Conservation (phyloP, 1,140 invertebrate genomes). For the Caenorhabditis elegans region WBcel235 BX284605.5:3922501-3923000, state of each 20-base stretch:
- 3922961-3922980: too few relatives aligned
- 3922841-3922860: too few relatives aligned
- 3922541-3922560: not conserved
- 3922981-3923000: too few relatives aligned
- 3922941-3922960: too few relatives aligned
- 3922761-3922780: not conserved
- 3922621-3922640: not conserved
- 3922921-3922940: too few relatives aligned
- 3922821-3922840: not conserved
- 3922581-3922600: not conserved
- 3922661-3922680: not conserved
- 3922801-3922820: not conserved
- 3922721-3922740: not conserved
- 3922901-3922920: too few relatives aligned
- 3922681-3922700: not conserved
- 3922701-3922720: not conserved
- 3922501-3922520: not conserved
- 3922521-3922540: not conserved
- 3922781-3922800: not conserved
- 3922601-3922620: not conserved
- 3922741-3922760: not conserved
- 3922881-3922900: too few relatives aligned
- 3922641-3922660: not conserved
- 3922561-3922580: not conserved
- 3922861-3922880: too few relatives aligned